Evolutionary conservation across 2,113 vertebrate genomes (phyloP), one percentile per base, ranked within the genome.

Genomic region (Lichenostomus cassidix): DNA sequence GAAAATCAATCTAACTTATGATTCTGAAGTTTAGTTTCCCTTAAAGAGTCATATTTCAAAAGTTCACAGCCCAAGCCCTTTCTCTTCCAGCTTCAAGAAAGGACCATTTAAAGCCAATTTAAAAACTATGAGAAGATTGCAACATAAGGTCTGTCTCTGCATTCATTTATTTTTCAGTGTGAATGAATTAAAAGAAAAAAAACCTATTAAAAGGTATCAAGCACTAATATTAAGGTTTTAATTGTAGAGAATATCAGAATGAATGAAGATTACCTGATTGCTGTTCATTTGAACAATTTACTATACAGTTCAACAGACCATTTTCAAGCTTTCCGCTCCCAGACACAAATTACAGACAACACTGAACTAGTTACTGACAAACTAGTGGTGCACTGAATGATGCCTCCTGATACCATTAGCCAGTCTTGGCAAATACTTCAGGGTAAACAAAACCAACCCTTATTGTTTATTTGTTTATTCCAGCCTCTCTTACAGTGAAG

Each of bases 11-110:
- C 77, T 76, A 87, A 85, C 41, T 60, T 84, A 42, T 3, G 20
- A 89, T 87, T 87, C 82, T 85, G 53, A 92, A 70, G 44, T 89
- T 92, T 27, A 55, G 78, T 85, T 89, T 95, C 50, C 71, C 69
- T 95, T 73, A 33, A 87, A 79, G 91, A 35, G 49, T 91, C 27
- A 0, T 85, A 92, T 95, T 95, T 92, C 78, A 94, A 62, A 89
- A 95, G 37, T 83, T 64, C 1, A 0, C 4, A 3, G 68, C 27
- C 60, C 25, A 87, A 79, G 18, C 10, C 19, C 42, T 84, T 85
- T 65, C 37, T 73, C 37, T 50, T 53, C 33, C 55, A 76, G n/a
- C 58, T 89, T 76, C 37, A 85, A 82, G 56, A 17, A 31, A 42
- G n/a, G 33, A 82, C 59, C 15, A 28, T 42, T 89, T 84, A 69